These are phyloP conservation scores for Diachasma alloeum DNA, from an alignment of 1,140 invertebrate species.

Conservation along the genomic window DNA sequence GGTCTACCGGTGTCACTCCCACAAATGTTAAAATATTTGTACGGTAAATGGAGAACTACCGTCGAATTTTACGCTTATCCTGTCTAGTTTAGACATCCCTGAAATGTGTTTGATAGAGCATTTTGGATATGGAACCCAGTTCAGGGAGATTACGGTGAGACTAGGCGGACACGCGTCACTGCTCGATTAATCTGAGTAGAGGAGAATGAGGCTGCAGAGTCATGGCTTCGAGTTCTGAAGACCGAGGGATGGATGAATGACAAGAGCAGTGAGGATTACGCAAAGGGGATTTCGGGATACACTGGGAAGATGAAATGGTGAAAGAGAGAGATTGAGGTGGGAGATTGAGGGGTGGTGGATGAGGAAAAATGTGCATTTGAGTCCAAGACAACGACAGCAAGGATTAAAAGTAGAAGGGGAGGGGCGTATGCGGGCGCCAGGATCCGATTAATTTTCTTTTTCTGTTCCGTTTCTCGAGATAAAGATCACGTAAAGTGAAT, in stretches of 20 bases:
- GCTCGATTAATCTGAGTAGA: constrained; percentile 11
- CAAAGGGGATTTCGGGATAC: not conserved
- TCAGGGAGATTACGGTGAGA: not conserved
- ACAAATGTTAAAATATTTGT: constrained; percentile 24
- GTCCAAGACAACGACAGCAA: too few species aligned
- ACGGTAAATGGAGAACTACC: constrained; percentile 7
- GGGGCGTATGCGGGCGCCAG: too few species aligned
- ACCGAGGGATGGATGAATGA: not conserved
- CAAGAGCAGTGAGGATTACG: not conserved
- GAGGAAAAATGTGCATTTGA: not conserved
- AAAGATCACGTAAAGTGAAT: too few species aligned
- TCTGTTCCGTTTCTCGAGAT: too few species aligned
- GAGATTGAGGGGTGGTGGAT: not conserved
- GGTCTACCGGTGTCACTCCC: not conserved
- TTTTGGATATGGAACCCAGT: not conserved
- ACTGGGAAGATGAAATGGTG: constrained; percentile 8
- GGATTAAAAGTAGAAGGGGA: too few species aligned
- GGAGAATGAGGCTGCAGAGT: not conserved
- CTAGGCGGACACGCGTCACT: not conserved
- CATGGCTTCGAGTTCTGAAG: not conserved
- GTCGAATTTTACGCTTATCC: constrained; percentile 22
- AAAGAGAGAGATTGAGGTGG: constrained; percentile 2
- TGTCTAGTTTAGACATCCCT: not conserved
- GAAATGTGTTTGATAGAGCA: not conserved
- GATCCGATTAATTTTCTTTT: too few species aligned